Evolutionary conservation across 2,113 vertebrate species (phyloP), one percentile per base, ranked within the genome.

Genomic region (Pelobates fuscus): DNA sequence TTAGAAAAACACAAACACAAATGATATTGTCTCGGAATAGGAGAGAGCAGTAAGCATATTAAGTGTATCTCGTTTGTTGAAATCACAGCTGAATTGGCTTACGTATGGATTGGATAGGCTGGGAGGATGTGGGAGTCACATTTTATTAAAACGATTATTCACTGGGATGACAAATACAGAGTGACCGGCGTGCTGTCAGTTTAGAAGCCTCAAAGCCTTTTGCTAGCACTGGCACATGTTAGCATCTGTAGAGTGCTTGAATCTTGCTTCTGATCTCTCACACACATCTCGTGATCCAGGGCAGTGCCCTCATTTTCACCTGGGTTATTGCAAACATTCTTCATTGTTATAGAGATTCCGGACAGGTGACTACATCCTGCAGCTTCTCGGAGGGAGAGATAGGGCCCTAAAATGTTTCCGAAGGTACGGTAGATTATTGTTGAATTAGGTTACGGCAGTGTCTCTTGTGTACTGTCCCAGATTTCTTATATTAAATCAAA

Each of bases 71-170:
- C 15, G 44, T 17, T 17, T 17, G 44, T 49, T 18, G 44, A 49
- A 49, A 14, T 15, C 5, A 15, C 12, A 14, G 15, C 5, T 49
- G 44, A 14, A 18, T 4, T 49, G 44, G 15, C 14, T 49, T 5
- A 41, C 7, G 15, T 14, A 49, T 49, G 44, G 12, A 14, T 4
- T 49, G 44, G 44, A 49, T 17, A 17, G 2, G 30, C 6, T 18
- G 63, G 61, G 63, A 65, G 63, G 27, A 69, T 55, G 1, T 17
- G 23, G 49, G 8, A 67, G 65, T 67, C 26, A 67, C 41, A 46
- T 1, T 23, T 59, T 75, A 75, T 75, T 75, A 75, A 75, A 75
- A 67, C 63, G 23, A 75, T 75, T 23, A 59, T 21, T 75, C 71
- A 75, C 24, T 46, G 32, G 14, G 12, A 65, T 67, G 71, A 57